A percentile compares a stretch with the other conserved stretches of the same genome.
Conservation (phyloP, 2,888 invertebrate species). For the Drosophila colorata region DNA sequence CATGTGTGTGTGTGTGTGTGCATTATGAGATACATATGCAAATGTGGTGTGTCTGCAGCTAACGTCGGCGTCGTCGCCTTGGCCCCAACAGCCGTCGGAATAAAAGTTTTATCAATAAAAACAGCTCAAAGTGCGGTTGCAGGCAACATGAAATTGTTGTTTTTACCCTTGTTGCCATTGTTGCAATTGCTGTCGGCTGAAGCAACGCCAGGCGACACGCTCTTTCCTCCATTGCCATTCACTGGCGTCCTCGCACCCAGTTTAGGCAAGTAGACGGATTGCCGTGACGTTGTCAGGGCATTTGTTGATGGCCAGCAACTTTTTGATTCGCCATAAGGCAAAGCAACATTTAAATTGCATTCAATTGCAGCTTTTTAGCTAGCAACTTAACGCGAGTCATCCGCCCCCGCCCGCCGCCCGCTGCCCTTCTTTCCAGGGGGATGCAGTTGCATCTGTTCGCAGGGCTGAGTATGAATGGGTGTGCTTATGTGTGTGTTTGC, state of each 20-base stretch:
- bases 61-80: constrained; percentile 49
- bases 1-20: too few relatives aligned
- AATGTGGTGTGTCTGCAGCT: not conserved
- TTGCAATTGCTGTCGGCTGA: constrained; percentile 48
- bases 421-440: too few relatives aligned
- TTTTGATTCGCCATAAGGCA: constrained; percentile 27
- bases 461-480: constrained; percentile 7
- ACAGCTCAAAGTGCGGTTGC: constrained; percentile 53
- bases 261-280: constrained; percentile 19
- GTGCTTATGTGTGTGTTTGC: constrained; percentile 14
- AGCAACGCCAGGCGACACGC: constrained; percentile 7
- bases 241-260: constrained; percentile 4
- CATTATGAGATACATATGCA: constrained; percentile 7
- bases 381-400: constrained; percentile 23
- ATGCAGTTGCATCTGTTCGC: constrained; percentile 7
- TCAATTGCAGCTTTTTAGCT: constrained; percentile 47
- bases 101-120: constrained; percentile 77
- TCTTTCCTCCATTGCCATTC: constrained; percentile 11
- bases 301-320: constrained; percentile 42
- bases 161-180: constrained; percentile 13
- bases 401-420: not conserved
- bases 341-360: constrained; percentile 58
- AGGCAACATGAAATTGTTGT: constrained; percentile 40
- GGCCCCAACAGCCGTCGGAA: constrained; percentile 47
- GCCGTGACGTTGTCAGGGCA: constrained; percentile 59